Conservation (phyloP, 2,797 vertebrate genomes). For the Novumbra hubbsi region DNA sequence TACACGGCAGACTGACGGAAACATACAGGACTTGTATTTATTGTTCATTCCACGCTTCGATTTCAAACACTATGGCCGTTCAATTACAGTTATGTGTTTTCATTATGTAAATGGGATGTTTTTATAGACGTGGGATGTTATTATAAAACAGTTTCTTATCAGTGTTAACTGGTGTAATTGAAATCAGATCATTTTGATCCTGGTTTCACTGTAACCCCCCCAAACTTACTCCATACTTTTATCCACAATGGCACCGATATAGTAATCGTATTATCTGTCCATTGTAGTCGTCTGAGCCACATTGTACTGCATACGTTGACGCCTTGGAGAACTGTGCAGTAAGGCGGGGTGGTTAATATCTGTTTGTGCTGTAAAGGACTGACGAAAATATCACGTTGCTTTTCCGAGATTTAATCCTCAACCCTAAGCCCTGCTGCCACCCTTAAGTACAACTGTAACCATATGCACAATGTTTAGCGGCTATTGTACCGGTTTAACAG, state of each 20-base stretch:
- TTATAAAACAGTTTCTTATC: slow-evolving; percentile 2
- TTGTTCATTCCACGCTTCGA: slow-evolving; percentile 14
- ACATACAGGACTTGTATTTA: slow-evolving; percentile 1
- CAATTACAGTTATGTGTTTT: slow-evolving; percentile 10
- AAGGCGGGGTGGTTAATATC: not conserved
- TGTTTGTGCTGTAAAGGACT: not conserved
- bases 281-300: not conserved
- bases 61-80: slow-evolving; percentile 13
- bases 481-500: not conserved
- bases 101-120: slow-evolving; percentile 12
- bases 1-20: not conserved
- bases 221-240: not conserved
- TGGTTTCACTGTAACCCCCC: too few species aligned
- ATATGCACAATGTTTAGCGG: not conserved
- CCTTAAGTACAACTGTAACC: not conserved
- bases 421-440: not conserved
- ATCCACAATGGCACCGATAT: not conserved
- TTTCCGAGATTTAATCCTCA: not conserved
- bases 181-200: slow-evolving; percentile 4
- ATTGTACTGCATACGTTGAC: not conserved
- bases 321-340: not conserved
- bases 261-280: too few species aligned
- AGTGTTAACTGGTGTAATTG: slow-evolving; percentile 3
- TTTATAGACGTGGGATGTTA: slow-evolving; percentile 8
- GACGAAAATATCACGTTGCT: not conserved